phyloP scores from a whole-genome alignment of 2,113 vertebrate species.

The Percopsis transmontana region DNA sequence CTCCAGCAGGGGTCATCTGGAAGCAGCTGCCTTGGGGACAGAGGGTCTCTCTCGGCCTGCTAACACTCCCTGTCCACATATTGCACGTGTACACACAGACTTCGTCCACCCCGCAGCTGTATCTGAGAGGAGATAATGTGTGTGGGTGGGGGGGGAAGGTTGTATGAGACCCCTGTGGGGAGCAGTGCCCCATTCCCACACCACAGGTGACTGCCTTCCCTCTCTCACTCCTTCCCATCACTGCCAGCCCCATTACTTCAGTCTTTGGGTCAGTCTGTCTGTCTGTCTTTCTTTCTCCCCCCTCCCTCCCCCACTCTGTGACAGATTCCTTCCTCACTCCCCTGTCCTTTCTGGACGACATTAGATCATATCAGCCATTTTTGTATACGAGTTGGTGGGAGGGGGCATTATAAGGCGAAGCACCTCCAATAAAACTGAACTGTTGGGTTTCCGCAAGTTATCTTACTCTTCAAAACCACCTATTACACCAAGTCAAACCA shows the following conservation, averaged over 20 bases:
- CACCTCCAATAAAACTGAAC: too few species aligned
- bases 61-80: conserved; percentile 3
- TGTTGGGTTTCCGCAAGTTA: too few species aligned
- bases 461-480: too few species aligned
- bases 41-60: conserved; percentile 17
- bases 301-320: conserved; percentile 14
- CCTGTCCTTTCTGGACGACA: too few species aligned
- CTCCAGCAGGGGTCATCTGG: conserved; percentile 74
- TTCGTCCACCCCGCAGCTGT: conserved; percentile 47
- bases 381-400: too few species aligned
- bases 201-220: conserved; percentile 69
- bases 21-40: conserved; percentile 61
- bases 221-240: conserved; percentile 16
- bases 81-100: background rate
- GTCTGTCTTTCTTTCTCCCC: background rate
- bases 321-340: conserved; percentile 22
- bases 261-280: background rate
- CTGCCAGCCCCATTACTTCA: background rate
- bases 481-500: too few species aligned
- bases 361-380: background rate
- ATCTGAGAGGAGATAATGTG: conserved; percentile 36
- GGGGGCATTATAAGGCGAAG: too few species aligned
- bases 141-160: conserved; percentile 18
- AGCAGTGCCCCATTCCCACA: conserved; percentile 71
- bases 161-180: conserved; percentile 46